A percentile compares a stretch with the other conserved stretches of the same genome.
These are phyloP conservation scores for Pogonomyrmex californicus DNA, from an alignment of 1,140 invertebrate species.

Conservation along the genomic window DNA sequence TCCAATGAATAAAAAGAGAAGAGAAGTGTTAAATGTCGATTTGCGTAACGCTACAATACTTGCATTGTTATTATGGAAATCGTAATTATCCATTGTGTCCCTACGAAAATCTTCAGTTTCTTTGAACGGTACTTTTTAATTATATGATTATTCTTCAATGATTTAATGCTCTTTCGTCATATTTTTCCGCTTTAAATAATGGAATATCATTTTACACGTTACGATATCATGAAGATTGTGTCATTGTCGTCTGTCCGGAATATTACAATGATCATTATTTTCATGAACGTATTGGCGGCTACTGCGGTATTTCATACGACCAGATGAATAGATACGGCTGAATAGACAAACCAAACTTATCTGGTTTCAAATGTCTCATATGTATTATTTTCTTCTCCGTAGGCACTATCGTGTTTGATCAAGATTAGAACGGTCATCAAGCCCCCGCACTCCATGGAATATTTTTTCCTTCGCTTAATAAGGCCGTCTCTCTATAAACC, in stretches of 20 bases:
- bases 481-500: conserved; percentile 39
- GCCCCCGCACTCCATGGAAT: conserved; percentile 54
- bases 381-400: conserved; percentile 60
- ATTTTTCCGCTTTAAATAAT: neutral
- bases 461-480: conserved; percentile 65
- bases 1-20: neutral
- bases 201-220: conserved; percentile 20
- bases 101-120: neutral
- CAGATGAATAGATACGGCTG: conserved; percentile 44
- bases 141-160: neutral
- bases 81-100: neutral
- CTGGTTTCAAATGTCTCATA: conserved; percentile 48
- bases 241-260: conserved; percentile 19
- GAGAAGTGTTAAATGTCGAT: conserved; percentile 25
- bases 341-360: conserved; percentile 43
- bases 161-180: neutral
- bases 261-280: conserved; percentile 24
- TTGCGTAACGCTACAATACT: conserved; percentile 28
- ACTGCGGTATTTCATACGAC: conserved; percentile 58
- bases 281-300: conserved; percentile 28
- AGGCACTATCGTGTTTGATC: conserved; percentile 68
- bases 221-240: conserved; percentile 2
- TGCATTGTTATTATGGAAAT: conserved; percentile 24
- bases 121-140: conserved; percentile 23
- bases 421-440: conserved; percentile 72